phyloP scores from a whole-genome alignment of 2,888 invertebrate species.

The Drosophila demipolita region DNA sequence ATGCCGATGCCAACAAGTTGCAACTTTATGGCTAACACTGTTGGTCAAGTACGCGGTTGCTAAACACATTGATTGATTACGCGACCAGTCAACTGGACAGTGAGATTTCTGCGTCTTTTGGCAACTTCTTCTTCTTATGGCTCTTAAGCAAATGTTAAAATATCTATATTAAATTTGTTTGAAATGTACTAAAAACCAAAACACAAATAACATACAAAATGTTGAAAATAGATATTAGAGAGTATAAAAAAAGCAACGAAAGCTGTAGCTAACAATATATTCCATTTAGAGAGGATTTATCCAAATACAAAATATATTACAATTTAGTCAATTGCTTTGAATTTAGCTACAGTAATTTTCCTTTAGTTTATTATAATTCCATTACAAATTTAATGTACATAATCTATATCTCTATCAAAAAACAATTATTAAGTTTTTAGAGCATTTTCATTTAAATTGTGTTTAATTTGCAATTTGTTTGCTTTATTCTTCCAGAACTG shows the following conservation, averaged over 20 bases:
- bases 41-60: constrained; percentile 57
- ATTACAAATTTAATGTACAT: too few relatives aligned
- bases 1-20: constrained; percentile 64
- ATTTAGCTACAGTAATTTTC: too few relatives aligned
- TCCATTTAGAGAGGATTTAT: neutral
- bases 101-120: constrained; percentile 7
- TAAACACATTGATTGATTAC: constrained; percentile 58
- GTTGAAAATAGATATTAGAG: neutral
- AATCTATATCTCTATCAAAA: too few relatives aligned
- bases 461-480: neutral
- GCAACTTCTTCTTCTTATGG: neutral
- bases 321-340: too few relatives aligned
- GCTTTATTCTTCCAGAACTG: constrained; percentile 82
- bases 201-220: neutral
- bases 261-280: neutral
- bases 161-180: neutral
- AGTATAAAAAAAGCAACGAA: neutral
- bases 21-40: constrained; percentile 57
- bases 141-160: neutral
- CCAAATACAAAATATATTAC: too few relatives aligned
- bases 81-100: constrained; percentile 39
- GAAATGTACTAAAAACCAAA: neutral
- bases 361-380: too few relatives aligned
- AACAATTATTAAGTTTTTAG: too few relatives aligned
- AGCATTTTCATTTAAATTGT: too few relatives aligned